Evolutionary conservation across 2,888 invertebrate species (phyloP).

Genomic region (Synergus umbraculus): DNA sequence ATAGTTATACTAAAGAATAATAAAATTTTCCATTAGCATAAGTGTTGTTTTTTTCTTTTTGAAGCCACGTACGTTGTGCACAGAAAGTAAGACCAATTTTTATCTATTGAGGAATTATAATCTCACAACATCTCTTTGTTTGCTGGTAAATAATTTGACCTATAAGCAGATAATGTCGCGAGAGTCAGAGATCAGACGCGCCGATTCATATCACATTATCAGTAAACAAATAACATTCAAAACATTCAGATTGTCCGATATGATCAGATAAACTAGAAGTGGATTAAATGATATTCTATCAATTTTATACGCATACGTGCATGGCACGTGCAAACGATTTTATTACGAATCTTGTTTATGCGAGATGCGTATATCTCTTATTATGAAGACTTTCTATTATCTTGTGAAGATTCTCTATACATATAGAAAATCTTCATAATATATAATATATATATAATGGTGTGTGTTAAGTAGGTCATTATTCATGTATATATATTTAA

Average conservation of each 20-base stretch:
- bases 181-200: neutral
- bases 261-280: conserved; percentile 6
- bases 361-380: neutral
- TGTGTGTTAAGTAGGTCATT: too few relatives aligned
- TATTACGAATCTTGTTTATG: neutral
- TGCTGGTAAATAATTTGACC: conserved; percentile 23
- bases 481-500: too few relatives aligned
- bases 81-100: neutral
- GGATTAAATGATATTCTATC: neutral
- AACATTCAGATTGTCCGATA: neutral
- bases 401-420: too few relatives aligned
- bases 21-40: too few relatives aligned
- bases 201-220: conserved; percentile 1
- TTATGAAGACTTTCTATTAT: neutral
- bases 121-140: conserved; percentile 25
- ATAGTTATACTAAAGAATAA: too few relatives aligned
- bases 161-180: neutral
- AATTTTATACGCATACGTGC: neutral
- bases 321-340: neutral
- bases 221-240: conserved; percentile 22
- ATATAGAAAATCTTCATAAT: too few relatives aligned
- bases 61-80: neutral
- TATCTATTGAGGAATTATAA: neutral
- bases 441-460: too few relatives aligned
- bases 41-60: neutral